phyloP scores from a whole-genome alignment of 2,797 vertebrate genomes.

The Glossophaga mutica region DNA sequence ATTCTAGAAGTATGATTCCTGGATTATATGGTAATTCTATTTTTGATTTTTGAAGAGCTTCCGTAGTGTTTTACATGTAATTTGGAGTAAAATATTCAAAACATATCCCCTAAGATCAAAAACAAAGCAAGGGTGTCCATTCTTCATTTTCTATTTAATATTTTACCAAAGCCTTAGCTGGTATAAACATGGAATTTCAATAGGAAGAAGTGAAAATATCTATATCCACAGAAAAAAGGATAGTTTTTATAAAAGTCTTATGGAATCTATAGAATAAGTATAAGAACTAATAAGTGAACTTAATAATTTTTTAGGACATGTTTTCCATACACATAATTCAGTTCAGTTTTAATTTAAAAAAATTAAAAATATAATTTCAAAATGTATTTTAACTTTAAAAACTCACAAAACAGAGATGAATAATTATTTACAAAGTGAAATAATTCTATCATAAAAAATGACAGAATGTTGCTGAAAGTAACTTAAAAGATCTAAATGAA shows the following conservation, averaged over 20 bases:
- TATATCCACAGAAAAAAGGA: background rate
- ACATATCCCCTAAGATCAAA: background rate
- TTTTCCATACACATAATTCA: background rate
- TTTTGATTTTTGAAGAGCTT: background rate
- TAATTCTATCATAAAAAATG: background rate
- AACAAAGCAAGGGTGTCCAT: background rate
- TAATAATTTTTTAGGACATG: background rate
- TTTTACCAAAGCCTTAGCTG: background rate
- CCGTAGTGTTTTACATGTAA: background rate
- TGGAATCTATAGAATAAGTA: background rate
- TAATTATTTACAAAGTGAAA: background rate
- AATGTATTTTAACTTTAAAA: background rate
- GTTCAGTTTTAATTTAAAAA: no score
- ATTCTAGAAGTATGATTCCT: background rate
- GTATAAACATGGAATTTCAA: background rate
- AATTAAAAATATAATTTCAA: background rate
- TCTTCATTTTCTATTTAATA: background rate
- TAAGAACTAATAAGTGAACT: background rate
- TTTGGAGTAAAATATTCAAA: background rate
- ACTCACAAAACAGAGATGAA: background rate
- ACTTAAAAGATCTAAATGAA: background rate
- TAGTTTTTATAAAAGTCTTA: background rate
- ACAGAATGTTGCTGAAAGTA: background rate
- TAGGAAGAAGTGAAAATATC: background rate
- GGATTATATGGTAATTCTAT: background rate